Base-by-base conservation (phyloP, 2,113 vertebrate genomes). In the Lycocorax pyrrhopterus region DNA sequence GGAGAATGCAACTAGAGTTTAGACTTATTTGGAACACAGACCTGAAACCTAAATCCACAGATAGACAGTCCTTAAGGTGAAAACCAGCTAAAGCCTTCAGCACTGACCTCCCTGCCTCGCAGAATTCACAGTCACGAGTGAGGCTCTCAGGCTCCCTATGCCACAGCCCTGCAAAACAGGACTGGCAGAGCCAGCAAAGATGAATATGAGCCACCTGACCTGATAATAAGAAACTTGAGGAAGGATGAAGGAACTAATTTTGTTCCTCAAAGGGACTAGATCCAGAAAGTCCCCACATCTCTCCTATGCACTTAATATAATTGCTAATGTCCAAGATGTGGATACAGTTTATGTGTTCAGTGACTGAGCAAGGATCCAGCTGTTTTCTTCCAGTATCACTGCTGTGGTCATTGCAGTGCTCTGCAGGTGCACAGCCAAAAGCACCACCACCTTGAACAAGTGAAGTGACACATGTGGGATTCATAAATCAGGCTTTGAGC, bases 21-120 rank as follows among this genome's bases (percentile, higher is more conserved):
- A 74, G 37, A 68, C 37, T 83, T 64, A 37, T 59, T 51, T 72
- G 10, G 33, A 85, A 60, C 18, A 63, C 8, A 59, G 39, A 43
- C 27, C 56, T 44, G 29, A 85, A n/a, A 64, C 19, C 15, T 7
- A 76, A 41, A 83, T 56, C 29, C 33, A 46, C 30, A 68, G 44
- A 20, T 7, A 16, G 8, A 12, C 8, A 16, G 27, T 41, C 16
- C 41, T 73, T 21, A 60, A 26, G 26, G 32, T 39, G 30, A 59
- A 82, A 63, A 64, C 9, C 2, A 89, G 30, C 10, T 32, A 44
- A 52, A 94, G 52, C 7, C 44, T 47, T 68, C 41, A 82, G 55
- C 1, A 1, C 3, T 60, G 69, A 63, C 39, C 27, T 58, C 41
- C 37, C 25, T 78, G 39, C 27, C 37, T 68, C 1, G 0, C 23